Conservation (phyloP, 2,113 vertebrate genomes). For the Empidonax alnorum region DNA sequence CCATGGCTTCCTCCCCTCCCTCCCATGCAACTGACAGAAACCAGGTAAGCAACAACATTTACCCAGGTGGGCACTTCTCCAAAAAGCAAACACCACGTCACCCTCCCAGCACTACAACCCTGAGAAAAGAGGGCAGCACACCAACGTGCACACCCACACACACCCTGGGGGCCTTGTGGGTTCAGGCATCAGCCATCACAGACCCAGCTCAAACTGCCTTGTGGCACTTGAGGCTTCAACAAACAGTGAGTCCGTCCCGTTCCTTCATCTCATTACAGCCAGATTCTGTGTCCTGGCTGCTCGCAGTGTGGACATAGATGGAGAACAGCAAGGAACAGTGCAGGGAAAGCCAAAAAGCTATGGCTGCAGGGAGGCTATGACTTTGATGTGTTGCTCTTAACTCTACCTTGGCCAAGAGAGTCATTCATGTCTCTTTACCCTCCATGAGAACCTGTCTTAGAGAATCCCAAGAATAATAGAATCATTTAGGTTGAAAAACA, state of each 20-base stretch:
- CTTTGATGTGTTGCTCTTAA: neutral
- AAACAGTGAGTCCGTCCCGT: neutral
- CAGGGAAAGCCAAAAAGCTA: neutral
- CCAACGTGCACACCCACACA: neutral
- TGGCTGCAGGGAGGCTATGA: neutral
- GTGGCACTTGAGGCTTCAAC: neutral
- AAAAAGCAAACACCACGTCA: neutral
- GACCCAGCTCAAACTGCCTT: neutral
- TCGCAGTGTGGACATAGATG: neutral
- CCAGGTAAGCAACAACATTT: neutral
- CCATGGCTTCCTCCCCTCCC: neutral
- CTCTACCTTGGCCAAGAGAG: neutral
- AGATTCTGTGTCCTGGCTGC: neutral
- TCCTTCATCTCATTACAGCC: neutral
- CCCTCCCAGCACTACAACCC: fast-evolving
- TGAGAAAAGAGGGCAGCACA: neutral
- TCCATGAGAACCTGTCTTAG: neutral
- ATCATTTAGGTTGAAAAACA: neutral
- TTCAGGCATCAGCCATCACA: neutral
- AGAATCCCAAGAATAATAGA: neutral
- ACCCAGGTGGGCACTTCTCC: neutral
- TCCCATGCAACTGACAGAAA: neutral
- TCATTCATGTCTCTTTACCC: neutral
- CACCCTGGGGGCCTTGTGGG: neutral
- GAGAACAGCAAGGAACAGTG: neutral